Evolutionary conservation across 2,888 invertebrate genomes (phyloP), one percentile per base, ranked within the genome.

Genomic region (Plusia festucae): DNA sequence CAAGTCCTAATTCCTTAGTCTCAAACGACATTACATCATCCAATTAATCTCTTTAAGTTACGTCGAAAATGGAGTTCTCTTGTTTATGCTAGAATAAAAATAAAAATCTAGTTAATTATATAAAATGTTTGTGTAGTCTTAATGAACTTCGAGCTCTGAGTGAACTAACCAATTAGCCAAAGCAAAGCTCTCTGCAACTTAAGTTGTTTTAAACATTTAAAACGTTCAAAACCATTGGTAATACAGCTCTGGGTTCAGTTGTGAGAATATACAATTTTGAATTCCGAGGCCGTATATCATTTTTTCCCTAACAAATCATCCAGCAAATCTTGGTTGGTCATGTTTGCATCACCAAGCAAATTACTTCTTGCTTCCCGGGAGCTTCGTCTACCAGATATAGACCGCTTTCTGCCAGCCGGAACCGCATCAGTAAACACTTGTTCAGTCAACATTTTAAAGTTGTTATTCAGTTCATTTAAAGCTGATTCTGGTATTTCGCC

Each of bases 271-370:
- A 60, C 5, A 22, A 51, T 54, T 62, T 78, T 60, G 2, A 68
- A 40, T 40, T 62, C 40, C 27, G 68, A 60, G 24, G 73, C 79
- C 75, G 73, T 78, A 80, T 88, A 89, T 95, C 92, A 95, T 90
- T 94, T 94, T 70, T 91, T 93, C 13, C 95, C 94, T 55, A 95
- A 73, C 60, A 95, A 86, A 73, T 95, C 95, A 22, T 95, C 88
- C 30, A 95, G 77, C 69, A 95, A 71, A 64, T 95, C 94, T 68
- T 94, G 92, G 70, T 95, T 95, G 22, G 88, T 92, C 89, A 95
- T 86, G 68, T 86, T 89, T 0, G 87, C 76, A 60, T 95, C 95
- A 1, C 91, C 93, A 6, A 94, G 85, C 13, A 93, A 73, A 73
- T 86, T 90, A 1, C 66, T 78, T 20, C 81, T 87, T 6, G 87